Conservation (phyloP, 2,113 vertebrate genomes). For the Entelurus aequoreus region DNA sequence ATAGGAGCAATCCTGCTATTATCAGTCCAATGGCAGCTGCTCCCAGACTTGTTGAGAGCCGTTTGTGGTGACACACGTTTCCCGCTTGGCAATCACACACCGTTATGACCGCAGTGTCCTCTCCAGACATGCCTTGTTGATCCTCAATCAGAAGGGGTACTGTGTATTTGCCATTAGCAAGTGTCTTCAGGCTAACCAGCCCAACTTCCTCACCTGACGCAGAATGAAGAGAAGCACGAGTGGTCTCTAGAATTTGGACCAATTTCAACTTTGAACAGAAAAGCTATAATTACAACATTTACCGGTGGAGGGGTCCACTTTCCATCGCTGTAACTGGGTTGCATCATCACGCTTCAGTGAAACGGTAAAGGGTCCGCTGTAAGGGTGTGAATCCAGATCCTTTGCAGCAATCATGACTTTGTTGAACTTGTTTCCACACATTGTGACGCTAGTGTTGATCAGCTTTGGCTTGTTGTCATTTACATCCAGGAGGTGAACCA, state of each 20-base stretch:
- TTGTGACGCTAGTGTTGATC: slow-evolving; percentile 13
- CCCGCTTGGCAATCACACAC: slow-evolving; percentile 67
- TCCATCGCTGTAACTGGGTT: slow-evolving; percentile 58
- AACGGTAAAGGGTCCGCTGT: slow-evolving; percentile 69
- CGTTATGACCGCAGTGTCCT: slow-evolving; percentile 43
- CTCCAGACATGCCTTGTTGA: slow-evolving; percentile 54
- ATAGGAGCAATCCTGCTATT: slow-evolving; percentile 52
- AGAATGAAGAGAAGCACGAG: background rate
- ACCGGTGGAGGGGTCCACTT: slow-evolving; percentile 61
- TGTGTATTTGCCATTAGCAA: slow-evolving; percentile 64
- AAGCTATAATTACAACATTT: slow-evolving; percentile 37
- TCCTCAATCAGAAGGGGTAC: slow-evolving; percentile 71
- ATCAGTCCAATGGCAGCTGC: slow-evolving; percentile 46
- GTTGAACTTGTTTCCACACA: slow-evolving; percentile 58
- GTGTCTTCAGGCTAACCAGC: slow-evolving; percentile 55
- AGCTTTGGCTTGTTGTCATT: slow-evolving; percentile 70
- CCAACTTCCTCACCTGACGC: slow-evolving; percentile 41
- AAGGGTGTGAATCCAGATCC: slow-evolving; percentile 62
- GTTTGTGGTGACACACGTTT: slow-evolving; percentile 23
- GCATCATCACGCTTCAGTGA: slow-evolving; percentile 41
- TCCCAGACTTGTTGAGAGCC: slow-evolving; percentile 21
- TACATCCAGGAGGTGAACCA: slow-evolving; percentile 68
- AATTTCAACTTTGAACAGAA: background rate
- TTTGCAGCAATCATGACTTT: slow-evolving; percentile 44
- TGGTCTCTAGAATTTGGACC: background rate